phyloP scores from a whole-genome alignment of 2,797 vertebrate species.

The Darevskia nairensis region DNA sequence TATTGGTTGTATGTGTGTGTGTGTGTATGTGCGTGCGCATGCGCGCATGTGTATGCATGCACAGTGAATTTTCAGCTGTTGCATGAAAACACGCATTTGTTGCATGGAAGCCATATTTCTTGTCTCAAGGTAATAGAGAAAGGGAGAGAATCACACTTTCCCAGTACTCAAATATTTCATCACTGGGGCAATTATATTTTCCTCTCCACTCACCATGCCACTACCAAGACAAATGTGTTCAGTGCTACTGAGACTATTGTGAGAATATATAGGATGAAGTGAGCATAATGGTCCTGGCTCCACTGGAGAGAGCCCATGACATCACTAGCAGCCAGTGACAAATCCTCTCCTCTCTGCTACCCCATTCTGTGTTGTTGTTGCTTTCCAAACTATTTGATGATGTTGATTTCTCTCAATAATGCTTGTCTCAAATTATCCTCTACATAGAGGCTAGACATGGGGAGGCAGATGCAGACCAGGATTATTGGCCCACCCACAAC shows the following conservation, averaged over 20 bases:
- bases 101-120: neutral
- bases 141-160: neutral
- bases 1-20: neutral
- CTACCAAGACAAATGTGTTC: neutral
- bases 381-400: neutral
- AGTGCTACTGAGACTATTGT: neutral
- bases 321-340: neutral
- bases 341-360: neutral
- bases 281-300: neutral
- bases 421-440: neutral
- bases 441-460: neutral
- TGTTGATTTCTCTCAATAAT: neutral
- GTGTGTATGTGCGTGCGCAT: no score
- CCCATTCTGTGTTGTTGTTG: neutral
- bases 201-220: neutral
- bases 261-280: neutral
- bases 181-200: neutral
- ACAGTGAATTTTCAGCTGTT: neutral
- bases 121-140: neutral
- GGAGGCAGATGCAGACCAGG: neutral
- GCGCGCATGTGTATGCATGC: no score
- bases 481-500: neutral
- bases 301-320: neutral
- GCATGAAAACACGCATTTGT: neutral
- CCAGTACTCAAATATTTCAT: neutral